These are phyloP conservation scores for Drosophila nigrodunni DNA, from an alignment of 1,140 invertebrate genomes.

Conservation along the genomic window DNA sequence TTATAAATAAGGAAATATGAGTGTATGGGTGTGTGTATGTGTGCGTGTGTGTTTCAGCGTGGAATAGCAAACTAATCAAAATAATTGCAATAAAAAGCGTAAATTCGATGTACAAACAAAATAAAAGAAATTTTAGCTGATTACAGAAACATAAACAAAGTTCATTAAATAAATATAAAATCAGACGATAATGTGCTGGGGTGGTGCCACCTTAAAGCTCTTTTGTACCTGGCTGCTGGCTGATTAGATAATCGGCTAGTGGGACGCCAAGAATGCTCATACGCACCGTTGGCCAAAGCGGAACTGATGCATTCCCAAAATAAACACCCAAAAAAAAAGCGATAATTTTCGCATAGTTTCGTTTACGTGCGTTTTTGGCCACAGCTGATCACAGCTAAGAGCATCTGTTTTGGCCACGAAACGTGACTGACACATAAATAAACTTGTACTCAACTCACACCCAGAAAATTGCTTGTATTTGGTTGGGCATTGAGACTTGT, in stretches of 20 bases:
- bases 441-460: background rate
- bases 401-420: background rate
- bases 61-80: constrained; percentile 24
- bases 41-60: constrained; percentile 9
- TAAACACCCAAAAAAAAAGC: constrained; percentile 2
- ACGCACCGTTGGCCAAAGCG: constrained; percentile 30
- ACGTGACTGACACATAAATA: constrained; percentile 10
- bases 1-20: constrained; percentile 46
- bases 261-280: constrained; percentile 8
- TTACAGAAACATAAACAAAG: constrained; percentile 15
- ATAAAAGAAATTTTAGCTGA: constrained; percentile 2
- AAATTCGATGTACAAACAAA: background rate
- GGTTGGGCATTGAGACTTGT: background rate
- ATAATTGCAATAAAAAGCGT: background rate
- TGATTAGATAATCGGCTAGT: constrained; percentile 9
- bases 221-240: constrained; percentile 6
- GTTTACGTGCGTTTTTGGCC: background rate
- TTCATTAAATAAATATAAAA: constrained; percentile 23
- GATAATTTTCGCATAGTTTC: constrained; percentile 12
- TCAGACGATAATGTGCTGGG: background rate
- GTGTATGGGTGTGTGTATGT: constrained; percentile 12
- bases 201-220: constrained; percentile 12
- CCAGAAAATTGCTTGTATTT: background rate
- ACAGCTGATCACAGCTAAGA: constrained; percentile 19
- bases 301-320: constrained; percentile 43